A percentile compares a stretch with the other conserved stretches of the same genome.
Conservation (phyloP, 1,140 invertebrate genomes). For the Pentalonia nigronervosa region DNA sequence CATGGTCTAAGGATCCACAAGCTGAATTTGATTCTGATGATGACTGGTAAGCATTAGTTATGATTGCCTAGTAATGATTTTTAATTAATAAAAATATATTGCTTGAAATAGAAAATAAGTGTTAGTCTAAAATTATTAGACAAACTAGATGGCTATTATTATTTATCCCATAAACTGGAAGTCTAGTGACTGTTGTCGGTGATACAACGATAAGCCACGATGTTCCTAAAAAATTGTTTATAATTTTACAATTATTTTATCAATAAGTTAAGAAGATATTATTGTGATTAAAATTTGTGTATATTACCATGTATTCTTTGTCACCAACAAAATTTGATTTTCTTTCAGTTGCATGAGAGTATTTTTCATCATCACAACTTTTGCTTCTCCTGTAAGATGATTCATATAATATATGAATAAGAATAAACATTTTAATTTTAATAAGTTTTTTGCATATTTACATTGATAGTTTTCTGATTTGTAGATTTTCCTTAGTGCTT, state of each 20-base stretch:
- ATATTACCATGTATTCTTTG: conserved; percentile 2
- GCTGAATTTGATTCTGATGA: conserved; percentile 61
- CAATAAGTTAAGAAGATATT: background rate
- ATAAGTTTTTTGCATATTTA: background rate
- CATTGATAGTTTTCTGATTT: conserved; percentile 51
- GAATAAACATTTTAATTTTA: background rate
- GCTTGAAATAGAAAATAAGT: background rate
- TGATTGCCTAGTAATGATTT: conserved; percentile 6
- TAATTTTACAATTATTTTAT: background rate
- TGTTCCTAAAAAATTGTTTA: conserved; percentile 46
- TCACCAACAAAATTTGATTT: conserved; percentile 54
- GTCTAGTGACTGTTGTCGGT: conserved; percentile 49
- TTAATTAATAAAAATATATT: conserved; percentile 40
- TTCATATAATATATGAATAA: background rate
- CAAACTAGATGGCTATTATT: background rate
- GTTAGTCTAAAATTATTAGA: conserved; percentile 43
- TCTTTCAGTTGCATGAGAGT: conserved; percentile 46
- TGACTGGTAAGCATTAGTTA: conserved; percentile 53
- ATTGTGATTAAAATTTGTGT: background rate
- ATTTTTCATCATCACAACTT: conserved; percentile 53
- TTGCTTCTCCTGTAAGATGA: conserved; percentile 49
- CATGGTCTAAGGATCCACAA: conserved; percentile 61
- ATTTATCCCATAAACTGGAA: conserved; percentile 54
- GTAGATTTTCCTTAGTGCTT: conserved; percentile 35
- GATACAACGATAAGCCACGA: conserved; percentile 43